Evolutionary conservation across 2,888 invertebrate species (phyloP).

Genomic region (Balanococcus diminutus): DNA sequence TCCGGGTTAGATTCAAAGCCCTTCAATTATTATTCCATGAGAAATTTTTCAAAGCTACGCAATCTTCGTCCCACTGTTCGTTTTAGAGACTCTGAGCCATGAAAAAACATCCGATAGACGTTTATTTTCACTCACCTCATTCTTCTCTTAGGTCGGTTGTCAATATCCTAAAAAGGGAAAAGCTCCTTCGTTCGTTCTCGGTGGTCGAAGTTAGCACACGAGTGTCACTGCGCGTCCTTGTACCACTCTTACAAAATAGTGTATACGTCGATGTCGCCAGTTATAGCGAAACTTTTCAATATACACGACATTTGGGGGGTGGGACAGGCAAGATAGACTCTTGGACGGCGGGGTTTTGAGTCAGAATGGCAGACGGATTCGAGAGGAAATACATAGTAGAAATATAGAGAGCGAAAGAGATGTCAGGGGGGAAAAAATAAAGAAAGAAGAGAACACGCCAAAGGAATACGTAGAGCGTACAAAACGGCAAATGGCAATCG

Average conservation of each 20-base stretch:
- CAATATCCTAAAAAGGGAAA: no score
- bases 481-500: neutral
- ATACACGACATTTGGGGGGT: neutral
- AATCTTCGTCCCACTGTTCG: no score
- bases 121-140: no score
- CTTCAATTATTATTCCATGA: no score
- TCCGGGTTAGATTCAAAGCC: no score
- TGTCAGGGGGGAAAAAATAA: neutral
- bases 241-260: neutral
- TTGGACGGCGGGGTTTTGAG: neutral
- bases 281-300: neutral
- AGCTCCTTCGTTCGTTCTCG: no score
- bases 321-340: neutral
- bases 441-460: neutral
- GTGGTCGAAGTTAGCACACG: no score
- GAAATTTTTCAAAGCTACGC: no score
- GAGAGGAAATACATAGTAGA: neutral
- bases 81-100: no score
- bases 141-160: no score
- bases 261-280: neutral
- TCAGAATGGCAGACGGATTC: no score
- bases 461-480: slow-evolving; percentile 5
- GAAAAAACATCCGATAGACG: no score
- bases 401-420: neutral
- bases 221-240: neutral